Conservation (phyloP, 2,113 vertebrate species). For the Chaenogobius annularis region DNA sequence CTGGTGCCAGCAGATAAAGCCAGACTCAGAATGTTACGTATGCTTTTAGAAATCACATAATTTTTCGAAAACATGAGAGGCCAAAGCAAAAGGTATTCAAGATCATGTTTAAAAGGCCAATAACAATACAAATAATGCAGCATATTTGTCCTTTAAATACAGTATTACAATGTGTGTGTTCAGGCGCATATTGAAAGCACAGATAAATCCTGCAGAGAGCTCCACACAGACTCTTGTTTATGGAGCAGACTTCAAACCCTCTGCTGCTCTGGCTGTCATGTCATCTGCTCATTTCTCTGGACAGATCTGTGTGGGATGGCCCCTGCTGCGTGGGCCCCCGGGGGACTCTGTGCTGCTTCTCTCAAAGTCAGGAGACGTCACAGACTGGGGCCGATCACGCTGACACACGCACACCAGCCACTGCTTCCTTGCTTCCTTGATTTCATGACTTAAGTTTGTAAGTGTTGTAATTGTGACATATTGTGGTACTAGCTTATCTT, state of each 20-base stretch:
- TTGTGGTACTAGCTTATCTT: too few relatives aligned
- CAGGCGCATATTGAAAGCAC: too few relatives aligned
- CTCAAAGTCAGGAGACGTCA: conserved; percentile 62
- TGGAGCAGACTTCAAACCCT: conserved; percentile 6
- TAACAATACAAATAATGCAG: too few relatives aligned
- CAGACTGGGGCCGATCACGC: conserved; percentile 36
- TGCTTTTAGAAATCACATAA: too few relatives aligned
- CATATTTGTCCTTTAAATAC: too few relatives aligned
- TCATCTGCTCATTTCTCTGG: conserved; percentile 1
- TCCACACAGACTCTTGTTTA: conserved; percentile 1
- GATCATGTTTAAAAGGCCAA: too few relatives aligned
- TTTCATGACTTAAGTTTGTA: conserved; percentile 11
- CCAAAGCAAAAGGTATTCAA: too few relatives aligned
- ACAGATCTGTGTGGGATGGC: conserved; percentile 15
- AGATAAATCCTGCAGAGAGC: neutral
- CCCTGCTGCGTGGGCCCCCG: conserved; percentile 18
- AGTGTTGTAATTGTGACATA: conserved; percentile 27
- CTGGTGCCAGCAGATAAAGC: too few relatives aligned
- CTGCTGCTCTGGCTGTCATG: conserved; percentile 2
- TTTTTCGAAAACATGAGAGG: too few relatives aligned
- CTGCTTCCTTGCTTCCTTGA: neutral
- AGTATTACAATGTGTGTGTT: too few relatives aligned
- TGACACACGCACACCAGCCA: conserved; percentile 25
- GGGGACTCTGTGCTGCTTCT: conserved; percentile 15
- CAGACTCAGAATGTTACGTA: too few relatives aligned